Evolutionary conservation across 2,888 invertebrate genomes (phyloP).

Genomic region (Drosophila diplacantha): DNA sequence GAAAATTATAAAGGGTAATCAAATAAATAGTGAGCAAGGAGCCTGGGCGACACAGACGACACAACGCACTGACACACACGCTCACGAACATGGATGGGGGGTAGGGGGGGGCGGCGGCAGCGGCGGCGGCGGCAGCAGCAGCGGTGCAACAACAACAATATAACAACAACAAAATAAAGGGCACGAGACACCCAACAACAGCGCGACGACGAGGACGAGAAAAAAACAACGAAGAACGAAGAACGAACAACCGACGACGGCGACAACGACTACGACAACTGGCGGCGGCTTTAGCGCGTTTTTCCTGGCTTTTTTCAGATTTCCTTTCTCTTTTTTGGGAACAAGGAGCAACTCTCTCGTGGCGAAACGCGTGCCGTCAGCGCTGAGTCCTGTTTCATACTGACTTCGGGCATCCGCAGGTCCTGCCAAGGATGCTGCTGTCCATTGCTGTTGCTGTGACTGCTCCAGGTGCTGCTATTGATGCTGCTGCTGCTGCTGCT

Average conservation of each 20-base stretch:
- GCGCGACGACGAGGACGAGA: conserved; percentile 14
- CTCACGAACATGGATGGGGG: conserved; percentile 19
- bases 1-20: conserved; percentile 13
- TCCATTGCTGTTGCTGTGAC: conserved; percentile 26
- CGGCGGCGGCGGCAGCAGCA: conserved; percentile 4
- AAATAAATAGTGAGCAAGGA: conserved; percentile 55
- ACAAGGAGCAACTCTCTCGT: conserved; percentile 41
- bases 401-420: conserved; percentile 30
- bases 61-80: conserved; percentile 23
- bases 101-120: conserved; percentile 3
- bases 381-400: conserved; percentile 72
- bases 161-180: conserved; percentile 17
- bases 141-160: conserved; percentile 4
- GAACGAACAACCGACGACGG: conserved; percentile 27
- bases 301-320: conserved; percentile 30
- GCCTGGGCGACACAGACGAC: conserved; percentile 56
- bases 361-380: conserved; percentile 72
- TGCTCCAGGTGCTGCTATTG: conserved; percentile 32
- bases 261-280: conserved; percentile 27
- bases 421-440: conserved; percentile 47
- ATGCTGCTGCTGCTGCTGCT: conserved; percentile 33
- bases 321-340: conserved; percentile 5
- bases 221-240: conserved; percentile 18
- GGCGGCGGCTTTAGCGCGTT: conserved; percentile 36
- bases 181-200: conserved; percentile 21